Percentiles rank a stretch among this genome's conserved stretches.
These are phyloP conservation scores for Leptinotarsa rubiginosa DNA, from an alignment of 2,888 invertebrate genomes.

Conservation along the genomic window DNA sequence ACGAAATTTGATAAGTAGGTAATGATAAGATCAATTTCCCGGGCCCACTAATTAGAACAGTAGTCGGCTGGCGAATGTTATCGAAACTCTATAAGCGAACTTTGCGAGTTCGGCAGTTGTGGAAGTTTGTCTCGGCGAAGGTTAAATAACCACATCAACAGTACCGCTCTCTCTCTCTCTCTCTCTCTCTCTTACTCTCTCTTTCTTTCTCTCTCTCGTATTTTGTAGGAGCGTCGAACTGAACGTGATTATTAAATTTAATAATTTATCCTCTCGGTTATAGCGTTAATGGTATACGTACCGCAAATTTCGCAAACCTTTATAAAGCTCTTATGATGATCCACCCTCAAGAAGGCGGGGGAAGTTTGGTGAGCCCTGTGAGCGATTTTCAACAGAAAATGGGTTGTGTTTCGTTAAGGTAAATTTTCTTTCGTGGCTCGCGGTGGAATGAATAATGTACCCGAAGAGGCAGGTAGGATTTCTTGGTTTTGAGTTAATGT, in stretches of 20 bases:
- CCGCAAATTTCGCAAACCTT: conserved; percentile 40
- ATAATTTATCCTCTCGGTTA: conserved; percentile 43
- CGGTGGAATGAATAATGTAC: background rate
- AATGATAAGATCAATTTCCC: conserved; percentile 38
- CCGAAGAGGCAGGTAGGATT: background rate
- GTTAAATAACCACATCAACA: conserved; percentile 44
- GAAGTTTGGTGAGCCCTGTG: background rate
- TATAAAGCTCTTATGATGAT: conserved; percentile 21
- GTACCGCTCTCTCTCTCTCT: background rate
- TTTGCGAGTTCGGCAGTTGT: conserved; percentile 3
- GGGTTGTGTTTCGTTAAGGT: background rate
- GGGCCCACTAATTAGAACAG: conserved; percentile 35
- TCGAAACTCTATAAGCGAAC: background rate
- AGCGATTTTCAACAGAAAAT: background rate
- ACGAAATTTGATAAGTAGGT: conserved; percentile 40
- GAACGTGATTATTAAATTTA: conserved; percentile 46
- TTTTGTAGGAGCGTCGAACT: conserved; percentile 22
- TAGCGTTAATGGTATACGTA: conserved; percentile 37
- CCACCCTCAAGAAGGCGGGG: background rate
- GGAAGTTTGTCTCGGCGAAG: conserved; percentile 39
- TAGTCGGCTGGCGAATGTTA: conserved; percentile 27
- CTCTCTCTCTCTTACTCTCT: background rate
- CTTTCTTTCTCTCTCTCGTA: background rate
- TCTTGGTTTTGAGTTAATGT: no score
- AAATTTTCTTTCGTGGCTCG: background rate